phyloP scores from a whole-genome alignment of 1,140 invertebrate genomes.

The Anagrus nilaparvatae region DNA sequence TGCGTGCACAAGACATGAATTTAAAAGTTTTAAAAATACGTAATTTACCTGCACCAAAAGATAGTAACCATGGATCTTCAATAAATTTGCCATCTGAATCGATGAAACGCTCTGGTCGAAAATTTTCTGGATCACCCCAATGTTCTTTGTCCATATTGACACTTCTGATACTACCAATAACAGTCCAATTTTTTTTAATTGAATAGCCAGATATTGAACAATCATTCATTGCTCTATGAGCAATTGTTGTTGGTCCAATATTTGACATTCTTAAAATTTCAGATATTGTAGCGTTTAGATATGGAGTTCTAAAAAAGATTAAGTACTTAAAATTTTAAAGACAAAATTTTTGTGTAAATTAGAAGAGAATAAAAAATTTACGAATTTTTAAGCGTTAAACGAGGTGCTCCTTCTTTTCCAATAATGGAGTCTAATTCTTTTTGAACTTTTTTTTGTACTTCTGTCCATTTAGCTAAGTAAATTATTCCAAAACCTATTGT shows the following conservation, averaged over 20 bases:
- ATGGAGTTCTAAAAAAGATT: constrained; percentile 37
- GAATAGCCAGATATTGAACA: constrained; percentile 37
- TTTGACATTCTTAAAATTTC: constrained; percentile 41
- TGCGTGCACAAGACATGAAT: too few species aligned
- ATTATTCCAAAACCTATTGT: constrained; percentile 48
- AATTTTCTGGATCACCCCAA: constrained; percentile 49
- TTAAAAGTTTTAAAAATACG: too few species aligned
- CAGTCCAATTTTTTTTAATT: constrained; percentile 39
- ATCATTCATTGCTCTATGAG: constrained; percentile 33
- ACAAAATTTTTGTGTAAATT: neutral
- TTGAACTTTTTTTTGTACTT: constrained; percentile 48
- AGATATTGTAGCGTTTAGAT: constrained; percentile 40
- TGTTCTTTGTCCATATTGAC: constrained; percentile 39
- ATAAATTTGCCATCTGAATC: constrained; percentile 39
- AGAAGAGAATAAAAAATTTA: constrained; percentile 13
- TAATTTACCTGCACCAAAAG: constrained; percentile 45
- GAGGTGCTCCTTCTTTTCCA: constrained; percentile 34
- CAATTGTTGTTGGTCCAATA: constrained; percentile 39
- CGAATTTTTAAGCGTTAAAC: constrained; percentile 37
- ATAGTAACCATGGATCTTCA: constrained; percentile 39
- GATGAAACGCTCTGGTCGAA: constrained; percentile 50
- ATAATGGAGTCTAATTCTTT: constrained; percentile 48
- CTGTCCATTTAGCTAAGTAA: constrained; percentile 45
- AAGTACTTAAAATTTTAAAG: too few species aligned
- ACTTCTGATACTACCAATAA: constrained; percentile 35